Evolutionary conservation across 1,140 invertebrate species (phyloP).

Genomic region (Aphidius gifuensis): DNA sequence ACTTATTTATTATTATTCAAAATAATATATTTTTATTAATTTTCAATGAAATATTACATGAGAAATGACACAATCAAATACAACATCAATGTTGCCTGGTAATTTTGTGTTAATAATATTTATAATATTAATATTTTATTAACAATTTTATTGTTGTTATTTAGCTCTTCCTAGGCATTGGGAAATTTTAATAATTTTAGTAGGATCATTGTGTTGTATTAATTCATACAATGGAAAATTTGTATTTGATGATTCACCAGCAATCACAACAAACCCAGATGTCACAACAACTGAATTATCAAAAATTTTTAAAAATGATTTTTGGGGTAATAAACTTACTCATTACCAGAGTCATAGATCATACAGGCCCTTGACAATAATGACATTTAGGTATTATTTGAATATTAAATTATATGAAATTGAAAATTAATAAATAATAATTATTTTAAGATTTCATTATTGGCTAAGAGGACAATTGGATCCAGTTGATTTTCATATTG

Average conservation of each 20-base stretch:
- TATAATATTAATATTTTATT: too few relatives aligned
- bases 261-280: constrained; percentile 83
- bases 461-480: constrained; percentile 58
- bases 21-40: too few relatives aligned
- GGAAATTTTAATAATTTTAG: constrained; percentile 25
- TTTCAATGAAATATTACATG: too few relatives aligned
- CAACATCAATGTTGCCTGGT: too few relatives aligned
- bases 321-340: constrained; percentile 84
- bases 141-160: too few relatives aligned
- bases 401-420: neutral
- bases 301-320: constrained; percentile 76
- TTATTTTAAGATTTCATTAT: constrained; percentile 59
- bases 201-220: constrained; percentile 30
- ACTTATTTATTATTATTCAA: too few relatives aligned
- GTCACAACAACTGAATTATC: constrained; percentile 62
- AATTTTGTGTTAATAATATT: too few relatives aligned
- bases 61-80: too few relatives aligned
- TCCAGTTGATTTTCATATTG: constrained; percentile 69
- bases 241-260: constrained; percentile 88
- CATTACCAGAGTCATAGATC: constrained; percentile 84
- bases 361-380: constrained; percentile 79
- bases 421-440: constrained; percentile 15
- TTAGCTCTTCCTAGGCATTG: too few relatives aligned
- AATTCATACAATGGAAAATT: constrained; percentile 67
- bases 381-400: constrained; percentile 70